Evolutionary conservation across 1,140 invertebrate species (phyloP).

Genomic region (Eriocheir sinensis): DNA sequence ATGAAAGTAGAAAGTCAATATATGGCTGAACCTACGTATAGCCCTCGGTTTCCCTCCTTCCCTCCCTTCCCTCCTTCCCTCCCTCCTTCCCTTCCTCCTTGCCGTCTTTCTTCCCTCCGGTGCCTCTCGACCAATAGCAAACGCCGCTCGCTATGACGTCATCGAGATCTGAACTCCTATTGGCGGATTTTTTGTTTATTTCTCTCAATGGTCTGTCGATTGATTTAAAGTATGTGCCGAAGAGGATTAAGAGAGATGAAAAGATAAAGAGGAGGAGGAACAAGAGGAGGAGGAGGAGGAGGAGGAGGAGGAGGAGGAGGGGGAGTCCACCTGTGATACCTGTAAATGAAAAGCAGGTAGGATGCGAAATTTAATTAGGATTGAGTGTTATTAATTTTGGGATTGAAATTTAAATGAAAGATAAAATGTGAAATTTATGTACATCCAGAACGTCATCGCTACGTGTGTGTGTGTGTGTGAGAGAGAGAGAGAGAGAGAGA

Average conservation of each 20-base stretch:
- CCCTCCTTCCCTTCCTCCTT: neutral
- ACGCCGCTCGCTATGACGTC: neutral
- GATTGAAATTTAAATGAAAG: too few relatives aligned
- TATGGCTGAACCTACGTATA: neutral
- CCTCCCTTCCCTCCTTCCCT: neutral
- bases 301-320: neutral
- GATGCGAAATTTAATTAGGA: too few relatives aligned
- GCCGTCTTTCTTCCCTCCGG: neutral
- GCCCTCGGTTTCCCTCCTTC: neutral
- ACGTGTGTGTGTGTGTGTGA: neutral
- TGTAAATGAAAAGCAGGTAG: too few relatives aligned
- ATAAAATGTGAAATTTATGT: too few relatives aligned
- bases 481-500: slow-evolving; percentile 35
- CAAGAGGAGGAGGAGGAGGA: neutral
- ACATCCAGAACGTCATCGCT: too few relatives aligned
- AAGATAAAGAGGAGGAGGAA: neutral
- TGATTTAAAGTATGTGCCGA: neutral
- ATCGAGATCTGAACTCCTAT: neutral
- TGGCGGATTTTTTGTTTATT: neutral
- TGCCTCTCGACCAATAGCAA: neutral
- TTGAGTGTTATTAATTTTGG: too few relatives aligned
- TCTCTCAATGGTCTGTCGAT: neutral
- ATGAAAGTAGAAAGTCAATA: neutral
- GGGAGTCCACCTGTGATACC: too few relatives aligned
- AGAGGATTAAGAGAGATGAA: neutral